These are phyloP conservation scores for Urophycis tenuis DNA, from an alignment of 2,797 vertebrate genomes.

Conservation along the genomic window DNA sequence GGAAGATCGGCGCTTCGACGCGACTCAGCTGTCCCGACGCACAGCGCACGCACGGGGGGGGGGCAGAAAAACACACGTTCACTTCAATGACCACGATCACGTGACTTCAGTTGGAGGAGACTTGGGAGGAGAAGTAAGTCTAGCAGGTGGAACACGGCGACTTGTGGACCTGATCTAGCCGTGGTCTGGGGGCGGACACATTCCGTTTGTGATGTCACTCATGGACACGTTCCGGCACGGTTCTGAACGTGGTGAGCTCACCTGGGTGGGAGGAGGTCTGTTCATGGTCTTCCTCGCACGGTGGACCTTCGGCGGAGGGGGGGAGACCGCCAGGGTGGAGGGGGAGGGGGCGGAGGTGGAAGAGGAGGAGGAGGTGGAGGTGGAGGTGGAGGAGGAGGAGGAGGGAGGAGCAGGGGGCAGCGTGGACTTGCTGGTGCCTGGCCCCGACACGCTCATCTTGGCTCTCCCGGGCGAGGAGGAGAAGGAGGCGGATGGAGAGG, in stretches of 20 bases:
- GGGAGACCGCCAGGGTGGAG: constrained; percentile 38
- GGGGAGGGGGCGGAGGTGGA: constrained; percentile 43
- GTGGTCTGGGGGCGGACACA: neutral
- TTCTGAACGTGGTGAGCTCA: constrained; percentile 40
- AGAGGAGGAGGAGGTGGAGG: no score
- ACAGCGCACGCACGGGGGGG: no score
- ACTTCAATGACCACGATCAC: no score
- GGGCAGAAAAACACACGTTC: neutral
- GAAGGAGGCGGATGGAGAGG: constrained; percentile 53
- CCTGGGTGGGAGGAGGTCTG: constrained; percentile 75
- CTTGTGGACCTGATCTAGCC: neutral
- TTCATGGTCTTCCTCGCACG: constrained; percentile 89
- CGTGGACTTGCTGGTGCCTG: constrained; percentile 64
- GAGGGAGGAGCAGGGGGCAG: constrained; percentile 48
- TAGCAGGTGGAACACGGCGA: no score
- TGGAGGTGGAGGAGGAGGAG: no score
- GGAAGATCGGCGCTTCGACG: constrained; percentile 35
- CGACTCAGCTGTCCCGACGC: constrained; percentile 54
- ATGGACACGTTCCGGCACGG: no score
- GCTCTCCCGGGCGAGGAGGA: constrained; percentile 70
- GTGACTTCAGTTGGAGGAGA: neutral
- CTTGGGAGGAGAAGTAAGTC: no score
- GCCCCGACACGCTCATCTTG: constrained; percentile 86
- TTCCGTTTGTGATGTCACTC: neutral
- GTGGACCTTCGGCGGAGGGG: constrained; percentile 76